Conservation (phyloP, 1,140 invertebrate species). For the Pseudomyrmex sp. region DNA sequence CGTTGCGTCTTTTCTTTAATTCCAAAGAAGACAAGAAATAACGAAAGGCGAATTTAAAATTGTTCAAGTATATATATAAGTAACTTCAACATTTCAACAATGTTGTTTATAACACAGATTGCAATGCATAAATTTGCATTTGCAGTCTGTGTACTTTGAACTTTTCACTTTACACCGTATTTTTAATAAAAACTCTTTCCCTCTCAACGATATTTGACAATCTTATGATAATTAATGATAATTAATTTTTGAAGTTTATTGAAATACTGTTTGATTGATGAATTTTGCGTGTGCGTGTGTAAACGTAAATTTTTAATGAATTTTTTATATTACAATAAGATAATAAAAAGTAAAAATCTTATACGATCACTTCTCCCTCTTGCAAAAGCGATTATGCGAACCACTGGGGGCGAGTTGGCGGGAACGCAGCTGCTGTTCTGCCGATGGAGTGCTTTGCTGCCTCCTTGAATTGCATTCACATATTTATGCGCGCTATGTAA, state of each 20-base stretch:
- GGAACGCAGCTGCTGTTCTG: conserved; percentile 69
- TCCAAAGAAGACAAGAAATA: background rate
- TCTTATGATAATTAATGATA: no score
- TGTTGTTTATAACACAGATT: background rate
- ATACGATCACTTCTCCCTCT: conserved; percentile 5
- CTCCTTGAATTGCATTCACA: conserved; percentile 75
- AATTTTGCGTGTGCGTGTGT: no score
- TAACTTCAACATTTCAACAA: background rate
- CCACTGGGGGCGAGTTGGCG: conserved; percentile 73
- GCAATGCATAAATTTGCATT: no score
- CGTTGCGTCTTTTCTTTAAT: background rate
- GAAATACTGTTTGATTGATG: no score
- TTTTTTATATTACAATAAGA: background rate
- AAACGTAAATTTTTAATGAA: background rate
- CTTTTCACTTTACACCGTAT: no score
- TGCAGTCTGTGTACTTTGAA: no score
- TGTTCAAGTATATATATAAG: no score
- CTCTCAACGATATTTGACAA: no score
- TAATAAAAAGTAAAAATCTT: conserved; percentile 25
- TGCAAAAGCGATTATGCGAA: conserved; percentile 67
- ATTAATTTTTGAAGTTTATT: no score
- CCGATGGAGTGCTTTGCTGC: conserved; percentile 70
- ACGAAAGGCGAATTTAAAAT: background rate
- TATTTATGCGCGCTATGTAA: conserved; percentile 77
- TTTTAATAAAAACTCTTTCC: no score